Evolutionary conservation across 2,888 invertebrate species (phyloP), one percentile per base, ranked within the genome.

Genomic region (Tromatobia lineatoria): DNA sequence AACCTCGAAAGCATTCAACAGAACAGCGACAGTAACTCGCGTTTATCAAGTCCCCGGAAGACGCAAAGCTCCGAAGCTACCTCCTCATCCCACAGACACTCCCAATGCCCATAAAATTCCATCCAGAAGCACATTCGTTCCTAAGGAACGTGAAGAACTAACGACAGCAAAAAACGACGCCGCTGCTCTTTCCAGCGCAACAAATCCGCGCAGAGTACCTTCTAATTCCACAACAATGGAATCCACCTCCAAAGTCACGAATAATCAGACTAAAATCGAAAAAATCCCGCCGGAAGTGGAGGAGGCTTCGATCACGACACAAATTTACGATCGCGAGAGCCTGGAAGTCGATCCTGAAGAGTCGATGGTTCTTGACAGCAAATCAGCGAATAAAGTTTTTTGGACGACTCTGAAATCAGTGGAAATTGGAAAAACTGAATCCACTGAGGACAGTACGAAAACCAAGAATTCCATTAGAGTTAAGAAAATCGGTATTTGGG

Each of bases 321-420:
- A 59, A n/a, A 25, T 57, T 8, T 54, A 90, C 34, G 85, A 87
- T 1, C 88, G 82, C 1, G 89, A 90, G 10, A 90, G 83, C 78
- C 61, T 88, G 3, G 90, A 91, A 45, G 42, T 86, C 1, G 86
- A 86, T 50, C 73, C 86, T 2, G 86, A 89, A 7, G 76, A 86
- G 3, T 71, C 42, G 11, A 88, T 87, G 29, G 15, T 71, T 0
- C 74, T 81, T 3, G 88, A 86, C 38, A 75, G 87, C 8, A 79
- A 88, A 78, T 61, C 88, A 0, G 86, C 89, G 0, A 91, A 90
- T 80, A 88, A 77, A 52, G 89, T 92, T 10, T 77, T 90, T 0
- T 91, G 91, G 92, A 91, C 92, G 0, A 92, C 91, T 13, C 88
- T 90, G 8, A 88, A 83, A 67, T 50, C 79, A 4, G 34, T 64